Base-by-base conservation (phyloP, 2,888 invertebrate genomes). In the Sericinus montela region DNA sequence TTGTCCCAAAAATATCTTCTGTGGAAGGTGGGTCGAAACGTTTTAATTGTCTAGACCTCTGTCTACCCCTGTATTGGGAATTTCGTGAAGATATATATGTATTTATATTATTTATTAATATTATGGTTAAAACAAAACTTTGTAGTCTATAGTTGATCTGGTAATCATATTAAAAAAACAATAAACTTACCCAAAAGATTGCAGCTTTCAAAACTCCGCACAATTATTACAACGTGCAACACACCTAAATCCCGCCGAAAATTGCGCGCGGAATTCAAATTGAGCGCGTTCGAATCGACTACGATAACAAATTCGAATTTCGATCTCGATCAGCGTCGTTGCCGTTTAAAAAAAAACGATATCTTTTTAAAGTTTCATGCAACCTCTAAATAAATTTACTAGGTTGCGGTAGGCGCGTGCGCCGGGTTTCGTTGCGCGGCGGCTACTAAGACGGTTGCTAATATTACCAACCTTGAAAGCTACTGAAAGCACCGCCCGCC, bases 371-470 rank as follows among this genome's bases (percentile, higher is more conserved):
- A 32, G 5, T 53, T 54, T 56, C 68, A 65, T 71, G 70, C 84
- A 82, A 78, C 87, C 85, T 83, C 81, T 86, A 78, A 65, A 63
- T 15, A 42, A 65, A 58, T 57, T 69, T 68, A 80, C 72, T 75
- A 84, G 84, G 83, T 70, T 75, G 83, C 65, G 60, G 39, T 54
- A 51, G 59, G 73, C 83, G 83, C 86, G 86, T 85, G 86, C 86
- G 83, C 75, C 63, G 64, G 60, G 59, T 59, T 55, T 54, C 59
- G 65, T 59, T 62, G 73, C 78, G 71, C 80, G 73, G 63, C 71
- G 68, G 63, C 69, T 69, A 85, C 87, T 86, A 67, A 67, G 56
- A 56, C 45, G 38, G 52, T 47, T 61, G 60, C 58, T 58, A 56
- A 64, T 63, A 65, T 59, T 60, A 58, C 69, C 61, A 78, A 70